A percentile compares a stretch with the other conserved stretches of the same genome.
Evolutionary conservation across 2,113 vertebrate species (phyloP).

Genomic region (Macrotis lagotis): DNA sequence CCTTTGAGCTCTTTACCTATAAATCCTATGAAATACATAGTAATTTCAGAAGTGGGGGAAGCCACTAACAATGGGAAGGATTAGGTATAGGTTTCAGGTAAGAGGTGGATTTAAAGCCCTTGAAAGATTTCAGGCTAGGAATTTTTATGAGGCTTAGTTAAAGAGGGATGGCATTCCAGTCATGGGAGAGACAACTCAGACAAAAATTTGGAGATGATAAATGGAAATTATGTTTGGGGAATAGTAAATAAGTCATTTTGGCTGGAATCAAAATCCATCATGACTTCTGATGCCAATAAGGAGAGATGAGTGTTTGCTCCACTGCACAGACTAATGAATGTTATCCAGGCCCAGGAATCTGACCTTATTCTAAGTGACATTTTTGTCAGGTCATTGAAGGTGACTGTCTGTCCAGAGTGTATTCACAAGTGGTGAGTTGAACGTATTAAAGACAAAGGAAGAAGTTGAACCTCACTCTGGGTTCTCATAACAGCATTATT

Average conservation of each 20-base stretch:
- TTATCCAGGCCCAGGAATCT: neutral
- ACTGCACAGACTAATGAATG: neutral
- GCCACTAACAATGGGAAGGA: neutral
- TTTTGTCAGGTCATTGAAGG: neutral
- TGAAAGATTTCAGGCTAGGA: neutral
- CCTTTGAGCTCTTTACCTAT: neutral
- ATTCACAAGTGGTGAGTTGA: neutral
- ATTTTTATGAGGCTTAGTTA: neutral
- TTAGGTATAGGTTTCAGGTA: neutral
- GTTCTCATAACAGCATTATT: neutral
- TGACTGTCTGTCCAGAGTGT: neutral
- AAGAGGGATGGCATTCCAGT: neutral
- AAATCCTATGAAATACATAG: neutral
- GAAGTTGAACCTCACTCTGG: neutral
- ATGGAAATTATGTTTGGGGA: neutral
- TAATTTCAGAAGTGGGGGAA: neutral
- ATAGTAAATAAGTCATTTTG: neutral
- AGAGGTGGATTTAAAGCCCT: neutral
- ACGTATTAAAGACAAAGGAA: neutral
- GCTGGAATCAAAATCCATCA: neutral
- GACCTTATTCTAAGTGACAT: neutral
- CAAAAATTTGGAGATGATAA: neutral
- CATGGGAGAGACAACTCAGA: neutral
- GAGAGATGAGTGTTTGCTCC: neutral
- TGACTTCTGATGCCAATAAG: neutral